Base-by-base conservation (phyloP, 2,113 vertebrate species). In the Xenus cinereus region DNA sequence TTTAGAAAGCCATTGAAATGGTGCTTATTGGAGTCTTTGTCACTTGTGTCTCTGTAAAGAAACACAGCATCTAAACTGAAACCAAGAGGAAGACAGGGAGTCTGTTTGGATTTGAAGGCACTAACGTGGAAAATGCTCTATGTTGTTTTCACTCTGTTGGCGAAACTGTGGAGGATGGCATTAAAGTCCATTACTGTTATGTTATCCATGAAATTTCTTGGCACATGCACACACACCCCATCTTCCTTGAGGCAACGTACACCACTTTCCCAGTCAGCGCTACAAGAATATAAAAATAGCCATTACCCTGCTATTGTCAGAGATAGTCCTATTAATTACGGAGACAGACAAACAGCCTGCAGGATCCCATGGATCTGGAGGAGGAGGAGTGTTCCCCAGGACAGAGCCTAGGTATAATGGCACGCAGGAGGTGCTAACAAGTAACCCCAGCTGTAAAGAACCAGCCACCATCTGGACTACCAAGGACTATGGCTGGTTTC, bases 1-100 rank as follows among this genome's bases (percentile, higher is more conserved):
- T 89, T 96, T 89, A 82, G 71, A 89, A 91, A 95, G 59, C 30
- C 78, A 57, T 57, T 95, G 71, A 80, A 87, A 67, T 39, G 62
- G 30, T 84, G 69, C 45, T 92, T 79, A 50, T 75, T 75, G 57
- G 66, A 66, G 37, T 24, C 53, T 76, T 66, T 84, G 62, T 79
- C 66, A 57, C 54, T 82, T 89, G 73, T 79, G 71, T 46, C 54
- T 83, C 72, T 66, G 23, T 62, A 87, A 85, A 89, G 80, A 71
- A 93, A 79, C 27, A 60, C 33, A 50, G 32, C 54, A 62, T 51
- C 66, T 73, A 75, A 92, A 92, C 80, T 62, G 77, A 88, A 89
- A 64, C 37, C 48, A 60, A 46, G 77, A 87, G 73, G 68, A 92
- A 93, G 39, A 68, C 45, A 78, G 46, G 45, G 45, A 79, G 35